Evolutionary conservation across 2,888 invertebrate species (phyloP), one percentile per base, ranked within the genome.

Genomic region (Drosophila limbata): DNA sequence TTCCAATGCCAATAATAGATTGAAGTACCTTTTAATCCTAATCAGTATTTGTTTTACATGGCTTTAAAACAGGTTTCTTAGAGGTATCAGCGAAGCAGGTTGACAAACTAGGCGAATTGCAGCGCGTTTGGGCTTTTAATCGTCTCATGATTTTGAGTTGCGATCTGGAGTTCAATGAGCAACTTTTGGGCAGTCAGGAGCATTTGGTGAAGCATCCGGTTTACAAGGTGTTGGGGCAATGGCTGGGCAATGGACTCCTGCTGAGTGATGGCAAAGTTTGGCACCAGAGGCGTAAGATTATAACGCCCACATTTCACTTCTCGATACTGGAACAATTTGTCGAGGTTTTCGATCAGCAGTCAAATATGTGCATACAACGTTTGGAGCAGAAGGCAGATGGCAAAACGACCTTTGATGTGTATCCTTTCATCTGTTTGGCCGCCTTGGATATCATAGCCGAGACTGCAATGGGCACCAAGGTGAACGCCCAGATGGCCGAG

Each of bases 281-380:
- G 96, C 94, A 93, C 81, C 92, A 92, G 0, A 94, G 95, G 21
- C 93, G 96, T 35, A 96, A 95, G 91, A 94, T 96, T 68, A 92
- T 96, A 56, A 96, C 96, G 0, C 96, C 96, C 2, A 94, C 96
- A 0, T 97, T 96, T 90, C 96, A 97, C 90, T 96, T 96, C 90
- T 95, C 95, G 82, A 96, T 96, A 62, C 92, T 96, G 47, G 95
- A 96, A 82, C 94, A 95, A 77, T 96, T 96, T 90, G 91, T 96
- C 8, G 94, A 95, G 3, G 94, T 95, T 0, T 96, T 96, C 87
- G 94, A 96, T 82, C 94, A 94, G 68, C 95, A 95, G 73, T 93
- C 94, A 4, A 91, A 92, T 28, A 92, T 95, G 19, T 92, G 96
- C 69, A 89, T 94, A 0, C 90, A 94, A 0, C 94, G 94, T 69